Evolutionary conservation across 1,140 invertebrate genomes (phyloP), one percentile per base, ranked within the genome.

Genomic region (Drosophila nikananu): DNA sequence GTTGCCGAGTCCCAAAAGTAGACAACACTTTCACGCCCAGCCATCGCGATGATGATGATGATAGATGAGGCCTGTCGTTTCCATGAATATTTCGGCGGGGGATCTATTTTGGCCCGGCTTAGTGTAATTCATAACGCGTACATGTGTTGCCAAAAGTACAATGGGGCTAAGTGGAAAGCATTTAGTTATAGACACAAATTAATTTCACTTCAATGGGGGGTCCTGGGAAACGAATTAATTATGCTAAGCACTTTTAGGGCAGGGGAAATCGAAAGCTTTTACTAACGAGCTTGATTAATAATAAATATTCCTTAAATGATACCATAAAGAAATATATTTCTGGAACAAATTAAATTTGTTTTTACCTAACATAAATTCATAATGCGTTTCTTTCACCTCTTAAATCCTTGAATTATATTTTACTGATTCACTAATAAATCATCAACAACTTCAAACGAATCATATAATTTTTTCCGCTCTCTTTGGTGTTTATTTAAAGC

Each of bases 41-140:
- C 57, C 44, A 55, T 77, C 15, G 42, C 65, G 21, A 77, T 77
- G 75, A 77, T 77, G 32, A 35, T 35, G 75, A 77, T 77, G 75
- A 58, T 60, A 48, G 63, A 77, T 77, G 73, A 25, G 37, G 42
- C 39, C 73, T 17, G 32, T 44, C 57, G 23, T 58, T 46, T 77
- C 19, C 57, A 49, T 51, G 51, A 21, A 77, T 54, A 68, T 49
- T 30, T 55, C 32, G 7, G 15, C 1, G 12, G 55, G 21, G 42
- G 55, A 61, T 66, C 17, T 62, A 35, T 59, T 37, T 25, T 30
- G 27, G 25, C 30, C 46, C 8, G 21, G 46, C 48, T 51, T 44
- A 51, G 58, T 58, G 55, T 59, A 81, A 81, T 81, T 81, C 55
- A 76, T 60, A 75, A 64, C 49, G 49, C 19, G 27, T 51, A 73